Conservation (phyloP, 2,888 invertebrate genomes). For the Drosophila cognata region DNA sequence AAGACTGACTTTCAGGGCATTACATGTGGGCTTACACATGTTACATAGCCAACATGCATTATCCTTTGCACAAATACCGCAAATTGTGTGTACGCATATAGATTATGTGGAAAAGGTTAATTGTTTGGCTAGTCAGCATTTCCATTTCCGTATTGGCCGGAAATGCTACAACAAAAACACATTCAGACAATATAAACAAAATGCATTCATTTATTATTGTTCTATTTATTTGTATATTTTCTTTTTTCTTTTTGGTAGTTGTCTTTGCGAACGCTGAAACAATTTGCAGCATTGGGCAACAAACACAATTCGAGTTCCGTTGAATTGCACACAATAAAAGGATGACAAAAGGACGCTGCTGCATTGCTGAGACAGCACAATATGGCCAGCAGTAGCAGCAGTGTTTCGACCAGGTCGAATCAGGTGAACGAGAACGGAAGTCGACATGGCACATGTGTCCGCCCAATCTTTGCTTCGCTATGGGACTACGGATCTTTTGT, state of each 20-base stretch:
- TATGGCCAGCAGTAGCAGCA: conserved; percentile 46
- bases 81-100: conserved; percentile 25
- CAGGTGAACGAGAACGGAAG: conserved; percentile 61
- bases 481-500: conserved; percentile 5
- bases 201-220: conserved; percentile 54
- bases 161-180: conserved; percentile 53
- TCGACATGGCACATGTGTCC: conserved; percentile 37
- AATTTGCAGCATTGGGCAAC: conserved; percentile 55
- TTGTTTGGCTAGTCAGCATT: conserved; percentile 44
- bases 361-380: conserved; percentile 42
- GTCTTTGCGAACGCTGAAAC: conserved; percentile 40
- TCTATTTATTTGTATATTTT: conserved; percentile 40
- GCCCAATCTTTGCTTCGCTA: conserved; percentile 27
- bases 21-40: conserved; percentile 74
- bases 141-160: conserved; percentile 59
- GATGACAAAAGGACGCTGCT: conserved; percentile 47
- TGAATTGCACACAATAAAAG: conserved; percentile 53
- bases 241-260: conserved; percentile 1
- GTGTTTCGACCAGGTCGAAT: conserved; percentile 50
- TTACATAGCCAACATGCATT: conserved; percentile 38
- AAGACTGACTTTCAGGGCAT: conserved; percentile 42
- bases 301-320: conserved; percentile 62
- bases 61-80: conserved; percentile 58
- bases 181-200: conserved; percentile 32
- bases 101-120: conserved; percentile 48